Conservation (phyloP, 1,140 invertebrate species). For the Drosophila miranda region DNA sequence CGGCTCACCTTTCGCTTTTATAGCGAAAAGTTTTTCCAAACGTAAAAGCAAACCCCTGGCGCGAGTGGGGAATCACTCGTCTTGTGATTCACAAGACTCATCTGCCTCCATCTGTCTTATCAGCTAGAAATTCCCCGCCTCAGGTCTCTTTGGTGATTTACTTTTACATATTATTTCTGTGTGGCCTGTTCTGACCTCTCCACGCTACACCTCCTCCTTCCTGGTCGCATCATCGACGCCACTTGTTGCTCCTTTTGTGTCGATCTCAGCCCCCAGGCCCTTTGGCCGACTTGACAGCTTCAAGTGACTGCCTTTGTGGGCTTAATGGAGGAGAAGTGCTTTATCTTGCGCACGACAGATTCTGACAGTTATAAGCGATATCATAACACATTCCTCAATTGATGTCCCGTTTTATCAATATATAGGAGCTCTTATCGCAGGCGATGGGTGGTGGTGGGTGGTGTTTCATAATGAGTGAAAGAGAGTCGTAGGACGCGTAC, state of each 20-base stretch:
- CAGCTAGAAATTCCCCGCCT: slow-evolving; percentile 43
- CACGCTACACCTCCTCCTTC: slow-evolving; percentile 1
- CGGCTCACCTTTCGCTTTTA: slow-evolving; percentile 24
- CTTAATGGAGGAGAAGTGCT: slow-evolving; percentile 4
- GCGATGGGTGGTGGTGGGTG: not conserved
- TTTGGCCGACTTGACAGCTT: slow-evolving; percentile 16
- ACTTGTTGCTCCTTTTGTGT: slow-evolving; percentile 41
- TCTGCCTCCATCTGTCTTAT: slow-evolving; percentile 40
- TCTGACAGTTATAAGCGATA: slow-evolving; percentile 52
- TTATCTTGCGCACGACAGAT: slow-evolving; percentile 37
- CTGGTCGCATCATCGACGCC: slow-evolving; percentile 21
- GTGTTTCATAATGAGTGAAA: slow-evolving; percentile 18
- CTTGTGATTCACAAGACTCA: slow-evolving; percentile 46
- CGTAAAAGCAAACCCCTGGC: not conserved
- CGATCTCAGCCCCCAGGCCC: slow-evolving; percentile 5
- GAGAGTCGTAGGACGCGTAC: slow-evolving; percentile 15
- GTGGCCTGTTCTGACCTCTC: slow-evolving; percentile 18
- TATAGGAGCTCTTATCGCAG: not conserved
- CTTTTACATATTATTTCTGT: slow-evolving; percentile 6
- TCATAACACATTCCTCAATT: slow-evolving; percentile 22
- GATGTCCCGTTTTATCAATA: slow-evolving; percentile 49
- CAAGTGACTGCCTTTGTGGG: slow-evolving; percentile 26
- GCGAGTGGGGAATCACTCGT: slow-evolving; percentile 27
- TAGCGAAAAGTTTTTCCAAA: not conserved
- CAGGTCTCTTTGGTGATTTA: slow-evolving; percentile 28